phyloP scores from a whole-genome alignment of 1,140 invertebrate genomes.

The Phymorhynchus buccinoides region DNA sequence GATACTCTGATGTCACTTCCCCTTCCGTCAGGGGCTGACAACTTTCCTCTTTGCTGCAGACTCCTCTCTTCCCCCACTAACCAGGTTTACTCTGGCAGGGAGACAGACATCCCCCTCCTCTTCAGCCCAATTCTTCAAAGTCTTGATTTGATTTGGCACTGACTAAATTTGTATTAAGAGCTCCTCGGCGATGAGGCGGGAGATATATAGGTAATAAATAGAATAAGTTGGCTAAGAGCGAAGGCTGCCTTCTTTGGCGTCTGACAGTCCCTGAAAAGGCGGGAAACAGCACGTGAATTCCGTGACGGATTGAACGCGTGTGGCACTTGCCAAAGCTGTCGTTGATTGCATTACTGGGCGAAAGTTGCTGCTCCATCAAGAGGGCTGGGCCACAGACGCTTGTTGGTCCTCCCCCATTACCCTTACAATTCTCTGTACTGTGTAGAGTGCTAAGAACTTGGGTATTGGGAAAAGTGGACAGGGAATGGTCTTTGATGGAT shows the following conservation, averaged over 20 bases:
- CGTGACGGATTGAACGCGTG: constrained; percentile 39
- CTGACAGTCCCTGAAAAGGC: constrained; percentile 38
- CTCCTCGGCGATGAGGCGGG: constrained; percentile 33
- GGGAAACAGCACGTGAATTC: constrained; percentile 36
- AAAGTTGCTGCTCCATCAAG: constrained; percentile 1
- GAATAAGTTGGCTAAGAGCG: constrained; percentile 40
- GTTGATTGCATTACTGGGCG: constrained; percentile 35
- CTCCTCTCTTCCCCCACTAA: constrained; percentile 1
- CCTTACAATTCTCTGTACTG: background rate
- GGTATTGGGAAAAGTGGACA: background rate
- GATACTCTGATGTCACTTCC: constrained; percentile 26
- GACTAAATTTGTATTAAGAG: constrained; percentile 46
- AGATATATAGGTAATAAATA: constrained; percentile 48
- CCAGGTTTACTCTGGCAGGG: constrained; percentile 25
- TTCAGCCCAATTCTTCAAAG: constrained; percentile 36
- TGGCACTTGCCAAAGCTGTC: constrained; percentile 34
- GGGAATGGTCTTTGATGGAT: background rate
- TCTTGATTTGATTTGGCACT: constrained; percentile 40
- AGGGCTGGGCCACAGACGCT: background rate
- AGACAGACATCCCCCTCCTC: constrained; percentile 37
- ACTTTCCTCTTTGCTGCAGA: constrained; percentile 20
- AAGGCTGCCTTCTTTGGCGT: constrained; percentile 32
- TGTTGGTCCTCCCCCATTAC: no score
- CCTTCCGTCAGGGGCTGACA: constrained; percentile 31
- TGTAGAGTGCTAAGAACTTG: background rate